Percentiles rank a stretch among this genome's conserved stretches.
These are phyloP conservation scores for Raillietiella orientalis DNA, from an alignment of 2,888 invertebrate genomes.

Conservation along the genomic window DNA sequence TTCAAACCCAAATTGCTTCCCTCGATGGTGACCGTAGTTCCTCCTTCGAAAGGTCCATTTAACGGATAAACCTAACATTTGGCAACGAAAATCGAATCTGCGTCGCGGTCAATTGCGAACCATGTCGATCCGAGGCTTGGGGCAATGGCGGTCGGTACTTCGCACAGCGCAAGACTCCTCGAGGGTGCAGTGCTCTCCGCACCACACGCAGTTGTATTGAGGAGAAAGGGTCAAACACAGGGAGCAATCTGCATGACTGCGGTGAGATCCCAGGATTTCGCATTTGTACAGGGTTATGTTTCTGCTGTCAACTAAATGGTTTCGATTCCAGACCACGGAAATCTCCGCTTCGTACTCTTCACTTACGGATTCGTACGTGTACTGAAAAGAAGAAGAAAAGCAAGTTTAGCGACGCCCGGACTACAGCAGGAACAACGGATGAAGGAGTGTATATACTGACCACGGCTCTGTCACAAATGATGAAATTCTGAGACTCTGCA, in stretches of 20 bases:
- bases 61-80: conserved; percentile 42
- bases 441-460: no score
- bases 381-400: conserved; percentile 14
- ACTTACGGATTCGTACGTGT: conserved; percentile 54
- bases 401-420: no score
- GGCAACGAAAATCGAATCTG: background rate
- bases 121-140: conserved; percentile 68
- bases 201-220: conserved; percentile 84
- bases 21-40: conserved; percentile 76
- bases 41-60: conserved; percentile 86
- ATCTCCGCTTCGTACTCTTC: conserved; percentile 65
- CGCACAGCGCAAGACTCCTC: conserved; percentile 48
- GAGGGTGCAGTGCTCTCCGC: conserved; percentile 55
- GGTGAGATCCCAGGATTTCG: conserved; percentile 67
- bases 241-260: conserved; percentile 82
- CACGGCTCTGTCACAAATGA: no score
- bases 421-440: no score
- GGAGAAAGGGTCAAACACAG: conserved; percentile 65
- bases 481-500: no score
- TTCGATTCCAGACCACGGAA: conserved; percentile 70
- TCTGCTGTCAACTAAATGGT: conserved; percentile 67
- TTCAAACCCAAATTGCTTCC: conserved; percentile 82
- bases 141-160: conserved; percentile 41
- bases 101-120: conserved; percentile 12
- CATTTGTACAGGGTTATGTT: conserved; percentile 80